Percentiles rank a stretch among this genome's conserved stretches.
These are phyloP conservation scores for Drosophila setifemur DNA, from an alignment of 1,140 invertebrate species.

Conservation along the genomic window DNA sequence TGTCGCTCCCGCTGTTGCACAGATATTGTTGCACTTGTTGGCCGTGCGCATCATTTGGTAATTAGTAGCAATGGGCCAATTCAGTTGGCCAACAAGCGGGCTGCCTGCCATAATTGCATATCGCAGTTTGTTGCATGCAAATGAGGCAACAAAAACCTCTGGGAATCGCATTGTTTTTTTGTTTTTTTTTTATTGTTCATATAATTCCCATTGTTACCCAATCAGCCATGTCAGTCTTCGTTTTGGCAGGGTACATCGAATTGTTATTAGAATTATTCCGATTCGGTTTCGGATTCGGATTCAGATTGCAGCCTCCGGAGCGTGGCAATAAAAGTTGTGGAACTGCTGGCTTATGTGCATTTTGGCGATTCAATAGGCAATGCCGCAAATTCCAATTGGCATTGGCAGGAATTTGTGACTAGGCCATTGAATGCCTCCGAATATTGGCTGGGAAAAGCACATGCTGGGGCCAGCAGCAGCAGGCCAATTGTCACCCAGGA, in stretches of 20 bases:
- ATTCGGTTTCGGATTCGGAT: too few relatives aligned
- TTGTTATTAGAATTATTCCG: not conserved
- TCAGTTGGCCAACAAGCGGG: slow-evolving; percentile 6
- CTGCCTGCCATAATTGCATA: slow-evolving; percentile 1
- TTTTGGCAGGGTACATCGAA: not conserved
- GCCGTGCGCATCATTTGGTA: slow-evolving; percentile 43
- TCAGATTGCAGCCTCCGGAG: not conserved
- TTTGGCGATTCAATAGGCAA: slow-evolving; percentile 31
- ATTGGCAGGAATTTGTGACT: slow-evolving; percentile 26
- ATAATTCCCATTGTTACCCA: not conserved
- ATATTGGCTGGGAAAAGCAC: slow-evolving; percentile 34
- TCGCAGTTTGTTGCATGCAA: slow-evolving; percentile 26
- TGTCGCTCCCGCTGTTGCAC: slow-evolving; percentile 2
- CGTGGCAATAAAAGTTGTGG: not conserved
- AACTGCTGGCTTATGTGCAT: slow-evolving; percentile 17
- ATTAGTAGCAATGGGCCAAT: slow-evolving; percentile 31
- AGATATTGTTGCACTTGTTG: slow-evolving; percentile 4
- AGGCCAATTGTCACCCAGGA: slow-evolving; percentile 24
- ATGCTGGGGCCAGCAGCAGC: slow-evolving; percentile 26
- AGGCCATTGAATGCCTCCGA: slow-evolving; percentile 27
- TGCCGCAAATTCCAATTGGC: slow-evolving; percentile 39
- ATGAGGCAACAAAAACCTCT: slow-evolving; percentile 17
- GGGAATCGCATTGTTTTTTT: slow-evolving; percentile 3
- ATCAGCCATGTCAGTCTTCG: not conserved
- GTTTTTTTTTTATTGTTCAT: slow-evolving; percentile 4